Evolutionary conservation across 1,140 invertebrate genomes (phyloP), one percentile per base, ranked within the genome.

Genomic region (Dreissena polymorpha): DNA sequence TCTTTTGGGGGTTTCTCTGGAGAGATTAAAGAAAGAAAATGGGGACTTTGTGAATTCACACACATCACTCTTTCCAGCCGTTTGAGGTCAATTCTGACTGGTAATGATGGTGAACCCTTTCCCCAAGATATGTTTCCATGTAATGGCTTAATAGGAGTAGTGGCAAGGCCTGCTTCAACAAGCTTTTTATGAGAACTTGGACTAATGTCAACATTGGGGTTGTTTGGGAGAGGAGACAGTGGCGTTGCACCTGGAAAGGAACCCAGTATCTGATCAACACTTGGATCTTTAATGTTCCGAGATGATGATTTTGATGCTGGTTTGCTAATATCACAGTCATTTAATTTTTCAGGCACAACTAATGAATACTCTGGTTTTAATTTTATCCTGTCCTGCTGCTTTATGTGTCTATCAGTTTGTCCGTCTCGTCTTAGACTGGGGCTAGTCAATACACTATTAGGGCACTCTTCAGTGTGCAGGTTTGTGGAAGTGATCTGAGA

Each of bases 291-390:
- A 2, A 57, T 53, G 69, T 39, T 78, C 57, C 51, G 21, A n/a
- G 50, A 21, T 25, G 12, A 67, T 23, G 39, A n/a, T 23, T 63
- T 64, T 23, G 63, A 39, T 55, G 63, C 67, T 78, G 23, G 21
- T 78, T 78, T 78, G 12, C 50, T 78, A 70, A 25, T 39, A 82
- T 82, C 79, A 82, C 79, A 82, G 79, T 73, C 39, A 51, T 18
- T 60, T n/a, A 53, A 14, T 57, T 68, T 82, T 63, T 68, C 70
- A 72, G 78, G 78, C 29, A 80, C 68, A 72, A n/a, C 67, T 7
- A 29, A 51, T 18, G 27, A 25, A n/a, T 10, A 39, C 12, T 51
- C 65, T 21, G 6, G 16, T 80, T 80, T 80, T 80, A 80, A 80
- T 25, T 80, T 80, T 10, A 80, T 69, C 14, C 25, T 51, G 60